A percentile compares a stretch with the other conserved stretches of the same genome.
Conservation (phyloP, 2,113 vertebrate species). For the Hemicordylus capensis region DNA sequence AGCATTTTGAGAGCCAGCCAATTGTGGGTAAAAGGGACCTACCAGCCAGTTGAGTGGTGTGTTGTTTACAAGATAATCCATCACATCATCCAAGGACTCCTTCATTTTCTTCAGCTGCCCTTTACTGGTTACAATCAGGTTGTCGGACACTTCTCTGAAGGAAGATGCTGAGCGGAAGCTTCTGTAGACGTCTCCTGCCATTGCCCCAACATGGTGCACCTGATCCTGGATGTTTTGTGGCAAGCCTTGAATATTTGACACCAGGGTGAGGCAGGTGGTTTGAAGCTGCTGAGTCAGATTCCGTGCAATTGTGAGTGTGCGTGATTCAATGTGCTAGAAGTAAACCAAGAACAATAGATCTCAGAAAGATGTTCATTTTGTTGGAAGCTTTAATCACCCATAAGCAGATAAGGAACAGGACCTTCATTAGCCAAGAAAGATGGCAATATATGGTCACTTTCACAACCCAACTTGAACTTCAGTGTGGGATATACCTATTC, state of each 20-base stretch:
- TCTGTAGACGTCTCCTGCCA: conserved; percentile 79
- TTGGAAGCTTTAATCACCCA: neutral
- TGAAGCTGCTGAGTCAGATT: conserved; percentile 84
- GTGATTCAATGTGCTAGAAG: conserved; percentile 86
- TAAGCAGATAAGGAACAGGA: no score
- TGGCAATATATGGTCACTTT: neutral
- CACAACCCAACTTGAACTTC: neutral
- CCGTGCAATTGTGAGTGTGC: conserved; percentile 82
- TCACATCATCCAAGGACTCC: conserved; percentile 76
- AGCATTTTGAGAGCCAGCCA: conserved; percentile 63
- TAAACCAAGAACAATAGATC: neutral
- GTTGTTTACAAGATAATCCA: conserved; percentile 91
- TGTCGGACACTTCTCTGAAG: conserved; percentile 82
- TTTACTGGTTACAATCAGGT: conserved; percentile 79
- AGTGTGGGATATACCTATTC: neutral
- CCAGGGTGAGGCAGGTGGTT: conserved; percentile 80
- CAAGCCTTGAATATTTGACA: conserved; percentile 83
- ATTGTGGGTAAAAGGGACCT: conserved; percentile 80
- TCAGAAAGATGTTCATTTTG: neutral
- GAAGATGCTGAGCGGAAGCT: conserved; percentile 69
- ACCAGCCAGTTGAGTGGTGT: conserved; percentile 90
- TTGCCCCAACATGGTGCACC: conserved; percentile 70
- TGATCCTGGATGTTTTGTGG: conserved; percentile 85
- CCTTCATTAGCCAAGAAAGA: neutral
- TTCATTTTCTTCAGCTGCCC: conserved; percentile 82